Evolutionary conservation across 1,140 invertebrate species (phyloP).

Genomic region (Musca domestica): DNA sequence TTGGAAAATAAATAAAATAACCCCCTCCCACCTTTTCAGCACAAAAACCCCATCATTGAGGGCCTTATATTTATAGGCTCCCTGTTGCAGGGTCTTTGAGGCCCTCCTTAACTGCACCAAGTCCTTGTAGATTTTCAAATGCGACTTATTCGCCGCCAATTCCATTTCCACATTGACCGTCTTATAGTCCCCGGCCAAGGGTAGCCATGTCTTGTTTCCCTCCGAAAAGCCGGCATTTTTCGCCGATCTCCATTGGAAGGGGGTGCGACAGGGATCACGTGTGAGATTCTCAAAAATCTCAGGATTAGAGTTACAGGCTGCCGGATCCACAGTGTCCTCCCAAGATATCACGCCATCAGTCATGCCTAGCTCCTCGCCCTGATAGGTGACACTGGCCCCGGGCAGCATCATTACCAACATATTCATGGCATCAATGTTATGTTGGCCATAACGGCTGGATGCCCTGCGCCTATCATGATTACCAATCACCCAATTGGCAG

Average conservation of each 20-base stretch:
- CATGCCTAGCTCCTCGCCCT: constrained; percentile 66
- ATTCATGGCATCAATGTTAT: constrained; percentile 66
- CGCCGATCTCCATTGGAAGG: constrained; percentile 72
- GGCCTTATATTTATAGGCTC: constrained; percentile 39
- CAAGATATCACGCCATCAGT: constrained; percentile 61
- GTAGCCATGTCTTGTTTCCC: constrained; percentile 62
- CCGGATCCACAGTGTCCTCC: constrained; percentile 58
- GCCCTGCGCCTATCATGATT: constrained; percentile 67
- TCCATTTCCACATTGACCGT: constrained; percentile 56
- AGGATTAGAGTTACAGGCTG: constrained; percentile 59
- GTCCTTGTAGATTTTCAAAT: constrained; percentile 47
- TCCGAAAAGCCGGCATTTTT: constrained; percentile 54
- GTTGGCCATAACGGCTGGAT: constrained; percentile 60
- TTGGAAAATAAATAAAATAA: neutral
- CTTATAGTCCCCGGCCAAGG: constrained; percentile 62
- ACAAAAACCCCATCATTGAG: constrained; percentile 34
- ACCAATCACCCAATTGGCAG: constrained; percentile 62
- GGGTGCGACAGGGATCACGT: constrained; percentile 69
- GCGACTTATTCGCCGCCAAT: constrained; percentile 30
- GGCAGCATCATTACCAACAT: constrained; percentile 70
- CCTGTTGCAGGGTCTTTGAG: constrained; percentile 48
- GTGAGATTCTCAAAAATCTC: constrained; percentile 55
- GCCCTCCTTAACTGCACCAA: constrained; percentile 36
- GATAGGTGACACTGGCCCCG: constrained; percentile 72
- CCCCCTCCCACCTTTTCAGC: constrained; percentile 24